A percentile compares a stretch with the other conserved stretches of the same genome.
These are phyloP conservation scores for Drosophila jambulina DNA, from an alignment of 1,140 invertebrate genomes.

Conservation along the genomic window DNA sequence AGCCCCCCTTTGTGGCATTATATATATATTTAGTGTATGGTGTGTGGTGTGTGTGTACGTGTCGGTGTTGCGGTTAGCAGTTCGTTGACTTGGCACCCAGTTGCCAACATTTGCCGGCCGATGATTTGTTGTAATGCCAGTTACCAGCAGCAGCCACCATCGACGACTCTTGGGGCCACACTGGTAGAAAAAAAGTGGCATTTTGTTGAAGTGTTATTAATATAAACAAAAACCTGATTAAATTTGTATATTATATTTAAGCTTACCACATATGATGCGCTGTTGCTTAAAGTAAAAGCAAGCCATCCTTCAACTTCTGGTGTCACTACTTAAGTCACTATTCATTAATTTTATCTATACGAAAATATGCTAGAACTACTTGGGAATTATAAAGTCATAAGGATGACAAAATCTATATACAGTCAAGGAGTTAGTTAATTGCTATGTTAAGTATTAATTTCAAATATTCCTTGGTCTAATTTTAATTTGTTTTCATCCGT, in stretches of 20 bases:
- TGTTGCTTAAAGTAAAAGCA: neutral
- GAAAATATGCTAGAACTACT: neutral
- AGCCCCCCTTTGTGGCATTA: constrained; percentile 15
- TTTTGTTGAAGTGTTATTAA: neutral
- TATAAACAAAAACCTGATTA: neutral
- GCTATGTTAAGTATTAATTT: no score
- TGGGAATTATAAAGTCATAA: no score
- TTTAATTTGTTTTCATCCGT: neutral
- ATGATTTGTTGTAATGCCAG: constrained; percentile 74
- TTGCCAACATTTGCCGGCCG: constrained; percentile 51
- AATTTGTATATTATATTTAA: neutral
- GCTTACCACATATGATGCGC: neutral
- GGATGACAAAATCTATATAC: no score
- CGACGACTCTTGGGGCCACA: constrained; percentile 20
- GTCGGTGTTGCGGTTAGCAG: constrained; percentile 73
- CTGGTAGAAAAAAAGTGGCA: neutral
- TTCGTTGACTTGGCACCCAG: constrained; percentile 81
- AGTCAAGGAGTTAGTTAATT: neutral
- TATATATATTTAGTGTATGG: constrained; percentile 5
- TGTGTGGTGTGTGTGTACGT: constrained; percentile 17
- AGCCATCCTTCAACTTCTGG: neutral
- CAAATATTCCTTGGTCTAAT: no score
- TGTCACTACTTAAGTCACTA: neutral
- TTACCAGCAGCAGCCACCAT: constrained; percentile 51
- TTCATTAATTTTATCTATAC: neutral